Base-by-base conservation (phyloP, 1,140 invertebrate species). In the Helicorthomorpha holstii region DNA sequence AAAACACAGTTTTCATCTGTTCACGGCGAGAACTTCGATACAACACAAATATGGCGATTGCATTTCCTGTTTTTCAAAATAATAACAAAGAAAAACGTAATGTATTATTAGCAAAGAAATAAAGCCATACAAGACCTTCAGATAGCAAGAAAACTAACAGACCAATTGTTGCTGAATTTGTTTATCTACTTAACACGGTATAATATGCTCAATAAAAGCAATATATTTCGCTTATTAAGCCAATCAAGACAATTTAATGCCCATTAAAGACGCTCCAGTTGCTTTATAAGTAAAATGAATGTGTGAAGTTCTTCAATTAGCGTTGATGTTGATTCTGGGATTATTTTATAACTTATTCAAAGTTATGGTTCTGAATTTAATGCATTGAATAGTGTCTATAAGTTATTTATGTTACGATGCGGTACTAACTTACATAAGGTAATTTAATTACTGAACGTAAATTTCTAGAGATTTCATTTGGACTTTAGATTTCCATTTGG, bases 1-100 rank as follows among this genome's bases (percentile, higher is more conserved):
- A 69, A 54, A 70, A 70, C 4, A 69, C 63, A 1, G 69, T 68
- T 34, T 64, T 60, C 21, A 56, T 56, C 29, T 53, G 61, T 55
- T 57, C 60, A 26, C 53, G 56, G 55, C 58, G 58, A 38, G 53
- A 53, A 2, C 55, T 60, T 16, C 59, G 52, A 41, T 63, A 56
- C 1, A 67, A 58, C 19, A 64, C 62, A 22, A 59, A 51, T n/a
- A 69, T 57, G 4, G 66, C 66, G 48, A 66, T 57, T 7, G 63
- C 59, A 53, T 68, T 68, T 22, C 57, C 57, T 59, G 23, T n/a
- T n/a, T n/a, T 16, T 24, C 38, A 24, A 54, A 34, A 34, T 48
- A 49, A 26, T 41, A 48, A 55, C 1, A 42, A 14, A 19, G 42
- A 23, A 2, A 41, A 14, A 10, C 4, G 4, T 19, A 7, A 7